Conservation (phyloP, 2,888 invertebrate species). For the Dicranocentrus wangi region DNA sequence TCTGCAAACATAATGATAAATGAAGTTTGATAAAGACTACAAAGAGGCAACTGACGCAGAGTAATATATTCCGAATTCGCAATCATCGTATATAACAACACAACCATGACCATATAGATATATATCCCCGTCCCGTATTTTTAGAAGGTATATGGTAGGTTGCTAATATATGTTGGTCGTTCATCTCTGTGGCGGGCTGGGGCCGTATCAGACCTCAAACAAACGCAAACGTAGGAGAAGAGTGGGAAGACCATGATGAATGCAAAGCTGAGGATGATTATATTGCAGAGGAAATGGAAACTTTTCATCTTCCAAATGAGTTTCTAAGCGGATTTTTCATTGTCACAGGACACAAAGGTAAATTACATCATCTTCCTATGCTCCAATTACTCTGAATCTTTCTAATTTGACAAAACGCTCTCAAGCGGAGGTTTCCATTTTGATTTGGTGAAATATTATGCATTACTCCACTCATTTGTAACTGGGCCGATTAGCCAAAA, state of each 20-base stretch:
- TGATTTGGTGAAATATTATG: too few species aligned
- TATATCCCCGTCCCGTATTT: background rate
- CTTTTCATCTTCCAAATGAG: slow-evolving; percentile 23
- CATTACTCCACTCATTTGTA: too few species aligned
- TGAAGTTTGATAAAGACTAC: slow-evolving; percentile 14
- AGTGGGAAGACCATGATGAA: too few species aligned
- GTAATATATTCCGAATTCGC: background rate
- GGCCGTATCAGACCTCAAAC: too few species aligned
- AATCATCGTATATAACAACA: too few species aligned
- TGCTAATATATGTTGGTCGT: too few species aligned
- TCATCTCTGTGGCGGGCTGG: too few species aligned
- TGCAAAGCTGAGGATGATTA: background rate
- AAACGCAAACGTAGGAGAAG: too few species aligned
- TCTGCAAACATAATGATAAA: slow-evolving; percentile 5
- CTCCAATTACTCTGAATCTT: slow-evolving; percentile 10
- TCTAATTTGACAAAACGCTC: background rate
- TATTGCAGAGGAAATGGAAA: slow-evolving; percentile 6
- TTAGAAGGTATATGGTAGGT: too few species aligned
- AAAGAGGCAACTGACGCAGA: slow-evolving; percentile 6
- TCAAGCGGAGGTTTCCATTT: too few species aligned
- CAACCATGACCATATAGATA: background rate
- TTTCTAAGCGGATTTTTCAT: slow-evolving; percentile 5
- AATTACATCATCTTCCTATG: slow-evolving; percentile 1
- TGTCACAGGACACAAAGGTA: slow-evolving; percentile 10
- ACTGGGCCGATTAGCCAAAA: too few species aligned